These are phyloP conservation scores for Chelmon rostratus DNA, from an alignment of 2,797 vertebrate species.

Conservation along the genomic window DNA sequence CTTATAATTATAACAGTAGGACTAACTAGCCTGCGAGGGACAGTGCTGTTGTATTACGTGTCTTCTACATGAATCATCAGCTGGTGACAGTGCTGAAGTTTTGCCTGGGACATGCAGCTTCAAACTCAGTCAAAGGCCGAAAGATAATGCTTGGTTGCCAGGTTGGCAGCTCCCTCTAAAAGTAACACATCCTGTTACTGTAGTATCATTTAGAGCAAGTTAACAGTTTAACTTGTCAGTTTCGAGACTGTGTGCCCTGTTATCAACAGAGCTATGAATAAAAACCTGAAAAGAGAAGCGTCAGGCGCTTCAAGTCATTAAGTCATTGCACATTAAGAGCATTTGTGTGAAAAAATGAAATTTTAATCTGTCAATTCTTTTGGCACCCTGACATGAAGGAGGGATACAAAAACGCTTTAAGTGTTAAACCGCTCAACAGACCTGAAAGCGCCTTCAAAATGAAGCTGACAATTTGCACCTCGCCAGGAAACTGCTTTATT, in stretches of 20 bases:
- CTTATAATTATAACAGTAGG: no score
- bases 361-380: slow-evolving; percentile 34
- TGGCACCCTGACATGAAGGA: slow-evolving; percentile 11
- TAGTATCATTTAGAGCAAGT: not conserved
- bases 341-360: slow-evolving; percentile 42
- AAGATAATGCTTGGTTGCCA: not conserved
- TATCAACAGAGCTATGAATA: not conserved
- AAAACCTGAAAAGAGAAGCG: slow-evolving; percentile 17
- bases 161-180: no score
- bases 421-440: slow-evolving; percentile 21
- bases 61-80: not conserved
- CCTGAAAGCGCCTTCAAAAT: slow-evolving; percentile 32
- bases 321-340: slow-evolving; percentile 35
- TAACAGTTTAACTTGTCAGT: slow-evolving; percentile 6
- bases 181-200: no score
- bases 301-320: slow-evolving; percentile 33
- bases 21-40: no score
- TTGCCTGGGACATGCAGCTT: not conserved
- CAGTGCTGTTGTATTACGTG: not conserved
- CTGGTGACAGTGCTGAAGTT: not conserved
- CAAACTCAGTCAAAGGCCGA: not conserved
- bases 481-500: not conserved
- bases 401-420: slow-evolving; percentile 18
- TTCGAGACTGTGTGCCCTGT: not conserved
- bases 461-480: slow-evolving; percentile 23